Conservation (phyloP, 2,888 invertebrate genomes). For the Philaethria dido region DNA sequence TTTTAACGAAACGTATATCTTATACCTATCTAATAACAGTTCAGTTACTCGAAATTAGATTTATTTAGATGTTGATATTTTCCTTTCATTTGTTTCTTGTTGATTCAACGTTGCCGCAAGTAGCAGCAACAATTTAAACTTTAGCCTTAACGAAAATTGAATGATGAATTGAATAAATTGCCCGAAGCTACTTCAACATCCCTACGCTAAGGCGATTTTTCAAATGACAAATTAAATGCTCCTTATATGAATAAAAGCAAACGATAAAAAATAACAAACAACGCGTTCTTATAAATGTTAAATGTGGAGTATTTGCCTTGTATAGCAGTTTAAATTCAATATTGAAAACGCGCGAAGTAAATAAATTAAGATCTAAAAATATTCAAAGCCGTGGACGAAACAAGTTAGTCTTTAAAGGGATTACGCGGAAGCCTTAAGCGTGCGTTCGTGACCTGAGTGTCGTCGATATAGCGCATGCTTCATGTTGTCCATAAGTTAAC, state of each 20-base stretch:
- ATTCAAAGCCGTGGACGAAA: conserved; percentile 40
- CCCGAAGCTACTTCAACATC: conserved; percentile 1
- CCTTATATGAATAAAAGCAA: background rate
- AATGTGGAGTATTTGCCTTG: background rate
- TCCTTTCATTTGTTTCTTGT: background rate
- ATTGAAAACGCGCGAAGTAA: conserved; percentile 21
- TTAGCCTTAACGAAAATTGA: background rate
- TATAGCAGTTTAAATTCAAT: conserved; percentile 15
- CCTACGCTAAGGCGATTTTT: background rate
- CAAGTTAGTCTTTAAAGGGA: conserved; percentile 67
- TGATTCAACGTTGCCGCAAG: background rate
- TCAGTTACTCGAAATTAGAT: background rate
- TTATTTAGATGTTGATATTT: conserved; percentile 19
- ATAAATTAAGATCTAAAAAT: conserved; percentile 40
- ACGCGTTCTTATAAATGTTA: background rate
- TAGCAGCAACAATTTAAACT: conserved; percentile 4
- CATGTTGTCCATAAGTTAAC: conserved; percentile 72
- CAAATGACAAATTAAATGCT: background rate
- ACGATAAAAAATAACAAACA: background rate
- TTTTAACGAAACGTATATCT: background rate
- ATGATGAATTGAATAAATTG: conserved; percentile 5
- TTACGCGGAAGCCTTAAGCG: conserved; percentile 76
- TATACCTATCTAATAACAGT: background rate
- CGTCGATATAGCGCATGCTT: conserved; percentile 72
- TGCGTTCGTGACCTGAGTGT: conserved; percentile 82